These are phyloP conservation scores for Mycetomoellerius zeteki DNA, from an alignment of 1,140 invertebrate genomes.

Conservation along the genomic window DNA sequence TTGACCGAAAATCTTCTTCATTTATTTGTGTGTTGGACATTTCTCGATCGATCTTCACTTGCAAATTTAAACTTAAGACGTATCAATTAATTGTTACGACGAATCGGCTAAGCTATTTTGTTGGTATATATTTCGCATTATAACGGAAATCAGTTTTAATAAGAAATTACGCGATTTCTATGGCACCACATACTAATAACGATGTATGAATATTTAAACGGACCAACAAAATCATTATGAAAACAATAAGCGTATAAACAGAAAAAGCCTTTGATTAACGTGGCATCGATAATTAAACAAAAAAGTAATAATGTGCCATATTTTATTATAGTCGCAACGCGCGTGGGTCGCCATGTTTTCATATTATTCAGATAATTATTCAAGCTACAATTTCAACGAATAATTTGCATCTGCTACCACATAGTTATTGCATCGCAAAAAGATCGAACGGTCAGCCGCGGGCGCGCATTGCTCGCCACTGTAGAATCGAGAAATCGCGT, in stretches of 20 bases:
- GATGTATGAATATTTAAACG: conserved; percentile 41
- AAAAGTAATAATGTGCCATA: conserved; percentile 50
- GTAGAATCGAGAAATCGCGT: conserved; percentile 24
- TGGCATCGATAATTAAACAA: conserved; percentile 45
- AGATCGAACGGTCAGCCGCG: conserved; percentile 42
- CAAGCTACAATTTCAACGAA: conserved; percentile 30
- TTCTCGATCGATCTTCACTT: no score
- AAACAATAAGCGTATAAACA: conserved; percentile 1
- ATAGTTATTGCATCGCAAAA: conserved; percentile 23
- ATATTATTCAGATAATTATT: conserved; percentile 47
- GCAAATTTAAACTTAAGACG: background rate
- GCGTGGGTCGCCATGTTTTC: conserved; percentile 28
- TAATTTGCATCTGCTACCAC: conserved; percentile 45
- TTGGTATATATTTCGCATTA: background rate
- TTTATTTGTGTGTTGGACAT: no score
- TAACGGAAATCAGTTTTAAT: conserved; percentile 2
- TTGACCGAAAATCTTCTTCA: no score
- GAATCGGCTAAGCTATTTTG: background rate
- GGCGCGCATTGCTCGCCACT: background rate
- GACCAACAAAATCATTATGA: conserved; percentile 17
- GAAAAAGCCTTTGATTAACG: conserved; percentile 55
- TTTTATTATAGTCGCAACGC: conserved; percentile 10
- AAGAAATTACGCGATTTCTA: background rate
- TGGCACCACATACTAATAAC: conserved; percentile 16
- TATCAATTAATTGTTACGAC: background rate